phyloP scores from a whole-genome alignment of 2,888 invertebrate species.

The Amiota communis region DNA sequence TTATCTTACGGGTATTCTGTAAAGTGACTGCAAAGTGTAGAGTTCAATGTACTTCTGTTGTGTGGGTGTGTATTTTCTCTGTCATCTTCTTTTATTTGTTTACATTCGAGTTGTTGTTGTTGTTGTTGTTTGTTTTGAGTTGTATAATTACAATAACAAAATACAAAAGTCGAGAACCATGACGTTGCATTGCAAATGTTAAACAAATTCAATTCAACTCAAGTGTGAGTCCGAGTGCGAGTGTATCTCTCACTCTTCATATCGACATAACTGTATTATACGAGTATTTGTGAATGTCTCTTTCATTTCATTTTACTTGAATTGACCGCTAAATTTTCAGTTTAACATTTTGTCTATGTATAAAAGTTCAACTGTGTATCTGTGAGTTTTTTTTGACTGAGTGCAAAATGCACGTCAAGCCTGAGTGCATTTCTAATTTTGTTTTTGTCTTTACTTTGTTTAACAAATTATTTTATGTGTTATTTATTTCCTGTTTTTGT shows the following conservation, averaged over 20 bases:
- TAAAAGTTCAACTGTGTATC: neutral
- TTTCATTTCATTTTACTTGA: neutral
- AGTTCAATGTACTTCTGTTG: slow-evolving; percentile 14
- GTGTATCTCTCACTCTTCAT: neutral
- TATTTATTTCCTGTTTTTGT: neutral
- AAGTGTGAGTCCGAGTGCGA: neutral
- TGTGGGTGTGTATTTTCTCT: neutral
- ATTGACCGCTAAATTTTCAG: neutral
- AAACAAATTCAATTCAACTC: neutral
- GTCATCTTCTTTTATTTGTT: neutral
- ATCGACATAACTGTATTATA: neutral
- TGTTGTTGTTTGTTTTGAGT: slow-evolving; percentile 5
- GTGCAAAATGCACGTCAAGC: slow-evolving; percentile 15
- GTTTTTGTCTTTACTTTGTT: slow-evolving; percentile 4
- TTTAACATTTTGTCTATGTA: neutral
- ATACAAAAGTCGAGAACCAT: slow-evolving; percentile 12
- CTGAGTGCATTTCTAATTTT: slow-evolving; percentile 20
- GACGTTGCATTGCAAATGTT: slow-evolving; percentile 18
- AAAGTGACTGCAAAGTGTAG: neutral
- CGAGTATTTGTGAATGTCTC: neutral
- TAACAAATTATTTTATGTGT: neutral
- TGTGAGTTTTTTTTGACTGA: neutral
- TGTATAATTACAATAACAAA: slow-evolving; percentile 14
- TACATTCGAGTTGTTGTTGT: neutral
- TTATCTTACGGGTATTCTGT: neutral